Evolutionary conservation across 2,113 vertebrate species (phyloP).

Genomic region (Neotragus moschatus): DNA sequence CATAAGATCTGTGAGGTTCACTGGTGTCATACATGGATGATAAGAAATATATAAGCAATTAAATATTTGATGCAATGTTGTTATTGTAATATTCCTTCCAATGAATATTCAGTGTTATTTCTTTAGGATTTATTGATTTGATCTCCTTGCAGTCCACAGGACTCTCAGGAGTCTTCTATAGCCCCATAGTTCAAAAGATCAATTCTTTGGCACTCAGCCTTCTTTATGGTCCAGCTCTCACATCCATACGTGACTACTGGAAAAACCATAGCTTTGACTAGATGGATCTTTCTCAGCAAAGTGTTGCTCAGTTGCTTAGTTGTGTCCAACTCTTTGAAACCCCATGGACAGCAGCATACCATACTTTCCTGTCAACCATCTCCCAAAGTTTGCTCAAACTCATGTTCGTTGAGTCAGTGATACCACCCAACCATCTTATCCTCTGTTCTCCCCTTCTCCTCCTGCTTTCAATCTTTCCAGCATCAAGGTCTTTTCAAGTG

Average conservation of each 20-base stretch:
- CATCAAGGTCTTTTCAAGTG: background rate
- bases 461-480: background rate
- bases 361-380: background rate
- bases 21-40: background rate
- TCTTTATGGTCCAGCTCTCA: background rate
- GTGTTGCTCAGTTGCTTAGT: background rate
- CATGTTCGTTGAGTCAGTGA: background rate
- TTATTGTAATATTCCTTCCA: background rate
- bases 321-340: background rate
- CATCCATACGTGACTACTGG: accelerated
- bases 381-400: background rate
- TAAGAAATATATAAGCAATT: background rate
- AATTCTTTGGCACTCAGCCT: background rate
- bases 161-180: background rate
- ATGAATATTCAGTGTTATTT: background rate
- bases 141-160: background rate
- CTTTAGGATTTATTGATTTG: background rate
- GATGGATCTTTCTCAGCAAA: background rate
- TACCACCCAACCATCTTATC: background rate
- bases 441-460: accelerated
- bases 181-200: background rate
- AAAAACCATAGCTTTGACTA: background rate
- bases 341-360: background rate
- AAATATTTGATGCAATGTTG: background rate
- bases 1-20: background rate